Evolutionary conservation across 2,888 invertebrate species (phyloP).

Genomic region (Euproctis similis): DNA sequence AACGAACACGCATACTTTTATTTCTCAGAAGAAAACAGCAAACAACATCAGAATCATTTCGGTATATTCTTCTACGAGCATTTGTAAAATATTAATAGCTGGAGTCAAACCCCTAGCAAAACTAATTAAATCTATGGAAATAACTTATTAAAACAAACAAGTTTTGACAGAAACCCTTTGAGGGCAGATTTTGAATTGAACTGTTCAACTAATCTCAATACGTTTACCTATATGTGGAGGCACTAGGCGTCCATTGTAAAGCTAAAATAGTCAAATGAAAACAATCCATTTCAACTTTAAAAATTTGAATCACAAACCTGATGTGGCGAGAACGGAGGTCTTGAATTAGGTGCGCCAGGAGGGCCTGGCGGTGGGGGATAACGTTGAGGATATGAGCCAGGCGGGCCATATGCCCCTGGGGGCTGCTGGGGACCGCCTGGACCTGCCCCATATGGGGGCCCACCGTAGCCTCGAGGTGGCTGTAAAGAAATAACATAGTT

Average conservation of each 20-base stretch:
- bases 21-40: constrained; percentile 31
- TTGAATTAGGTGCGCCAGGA: constrained; percentile 59
- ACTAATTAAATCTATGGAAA: no score
- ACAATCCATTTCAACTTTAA: no score
- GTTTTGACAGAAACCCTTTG: no score
- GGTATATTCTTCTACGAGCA: constrained; percentile 15
- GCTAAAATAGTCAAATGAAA: neutral
- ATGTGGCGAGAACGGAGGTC: constrained; percentile 69
- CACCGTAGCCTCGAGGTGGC: constrained; percentile 67
- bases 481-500: constrained; percentile 25
- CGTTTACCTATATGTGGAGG: no score
- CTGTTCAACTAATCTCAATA: no score
- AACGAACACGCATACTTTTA: constrained; percentile 34
- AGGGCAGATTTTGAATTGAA: no score
- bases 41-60: constrained; percentile 16
- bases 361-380: constrained; percentile 66
- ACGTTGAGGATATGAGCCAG: constrained; percentile 76
- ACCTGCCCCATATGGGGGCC: constrained; percentile 69
- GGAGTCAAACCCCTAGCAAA: no score
- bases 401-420: constrained; percentile 70
- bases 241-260: no score
- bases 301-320: constrained; percentile 44
- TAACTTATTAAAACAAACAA: no score
- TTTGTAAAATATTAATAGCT: no score
- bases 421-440: constrained; percentile 67